Base-by-base conservation (phyloP, 2,797 vertebrate species). In the Sebastes hubbsi region DNA sequence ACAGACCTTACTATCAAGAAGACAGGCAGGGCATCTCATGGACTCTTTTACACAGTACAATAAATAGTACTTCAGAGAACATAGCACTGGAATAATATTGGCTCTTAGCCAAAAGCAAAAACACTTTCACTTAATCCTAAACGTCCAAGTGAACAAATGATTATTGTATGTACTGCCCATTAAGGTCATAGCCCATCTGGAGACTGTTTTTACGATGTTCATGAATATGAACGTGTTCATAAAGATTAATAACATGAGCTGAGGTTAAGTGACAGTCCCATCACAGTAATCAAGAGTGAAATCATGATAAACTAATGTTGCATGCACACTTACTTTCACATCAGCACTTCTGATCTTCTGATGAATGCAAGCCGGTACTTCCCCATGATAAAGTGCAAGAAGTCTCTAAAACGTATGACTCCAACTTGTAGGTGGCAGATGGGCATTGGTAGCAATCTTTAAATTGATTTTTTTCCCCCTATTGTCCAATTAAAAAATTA, bases 321-420 rank as follows among this genome's bases (percentile, higher is more conserved):
- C 14, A 42, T 42, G 38, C 38, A 42, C 38, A 42, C 38, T 42
- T 42, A 42, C 38, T 42, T 42, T 16, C 38, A 68, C 72, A 86
- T 83, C 72, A 72, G 68, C 82, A 85, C 72, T 56, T 82, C 42
- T 59, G 67, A 78, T 80, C 77, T 84, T 78, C 65, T 16, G 38
- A 78, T 75, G 38, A 78, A 85, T 74, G 60, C 14, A 5, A n/a
- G 16, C 24, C 29, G 58, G 72, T 62, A 69, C 52, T 60, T 32
- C 11, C n/a, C 34, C 55, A 56, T n/a, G 6, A 59, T 63, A 46
- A 75, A 34, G 68, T 32, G 46, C 64, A 32, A 25, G 4, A 6
- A 54, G 24, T 46, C 32, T 14, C 29, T 66, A 16, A 42, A 12
- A 34, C 67, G 16, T 77, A 2, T 24, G 4, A 62, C 18, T 42